These are phyloP conservation scores for Synergus itoensis DNA, from an alignment of 2,888 invertebrate genomes.

Conservation along the genomic window DNA sequence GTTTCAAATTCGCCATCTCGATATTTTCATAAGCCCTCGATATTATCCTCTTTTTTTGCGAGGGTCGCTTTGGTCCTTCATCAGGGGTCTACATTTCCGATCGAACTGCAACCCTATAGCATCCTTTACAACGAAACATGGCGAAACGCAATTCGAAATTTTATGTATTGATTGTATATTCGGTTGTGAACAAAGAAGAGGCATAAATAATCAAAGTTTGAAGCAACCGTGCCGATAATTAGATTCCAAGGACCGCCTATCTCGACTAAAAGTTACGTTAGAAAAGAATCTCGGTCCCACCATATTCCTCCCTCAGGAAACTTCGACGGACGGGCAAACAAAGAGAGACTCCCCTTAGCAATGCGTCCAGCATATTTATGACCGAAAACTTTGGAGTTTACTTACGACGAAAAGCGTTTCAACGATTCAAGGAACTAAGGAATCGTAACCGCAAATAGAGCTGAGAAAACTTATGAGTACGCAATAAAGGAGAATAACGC, in stretches of 20 bases:
- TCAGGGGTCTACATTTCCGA: neutral
- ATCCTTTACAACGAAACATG: neutral
- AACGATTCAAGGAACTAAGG: slow-evolving; percentile 42
- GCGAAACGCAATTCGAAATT: neutral
- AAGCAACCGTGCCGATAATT: slow-evolving; percentile 66
- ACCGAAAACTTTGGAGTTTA: slow-evolving; percentile 62
- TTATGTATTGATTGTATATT: slow-evolving; percentile 10
- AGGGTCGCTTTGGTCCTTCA: neutral
- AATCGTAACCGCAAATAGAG: slow-evolving; percentile 56
- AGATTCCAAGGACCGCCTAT: slow-evolving; percentile 69
- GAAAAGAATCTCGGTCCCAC: slow-evolving; percentile 61
- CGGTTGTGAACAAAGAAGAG: slow-evolving; percentile 62
- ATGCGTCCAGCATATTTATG: slow-evolving; percentile 70
- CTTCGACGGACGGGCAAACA: slow-evolving; percentile 57
- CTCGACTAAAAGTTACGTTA: slow-evolving; percentile 65
- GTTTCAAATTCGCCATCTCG: slow-evolving; percentile 31
- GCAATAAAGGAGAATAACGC: slow-evolving; percentile 38
- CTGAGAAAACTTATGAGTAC: slow-evolving; percentile 29
- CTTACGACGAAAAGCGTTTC: slow-evolving; percentile 56
- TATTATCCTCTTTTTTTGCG: slow-evolving; percentile 25
- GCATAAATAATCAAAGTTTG: slow-evolving; percentile 69
- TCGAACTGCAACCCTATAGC: slow-evolving; percentile 2
- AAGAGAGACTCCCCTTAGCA: slow-evolving; percentile 63
- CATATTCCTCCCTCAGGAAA: slow-evolving; percentile 22
- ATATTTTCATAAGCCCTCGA: slow-evolving; percentile 27